Conservation (phyloP, 2,113 vertebrate species). For the Ellobius talpinus region DNA sequence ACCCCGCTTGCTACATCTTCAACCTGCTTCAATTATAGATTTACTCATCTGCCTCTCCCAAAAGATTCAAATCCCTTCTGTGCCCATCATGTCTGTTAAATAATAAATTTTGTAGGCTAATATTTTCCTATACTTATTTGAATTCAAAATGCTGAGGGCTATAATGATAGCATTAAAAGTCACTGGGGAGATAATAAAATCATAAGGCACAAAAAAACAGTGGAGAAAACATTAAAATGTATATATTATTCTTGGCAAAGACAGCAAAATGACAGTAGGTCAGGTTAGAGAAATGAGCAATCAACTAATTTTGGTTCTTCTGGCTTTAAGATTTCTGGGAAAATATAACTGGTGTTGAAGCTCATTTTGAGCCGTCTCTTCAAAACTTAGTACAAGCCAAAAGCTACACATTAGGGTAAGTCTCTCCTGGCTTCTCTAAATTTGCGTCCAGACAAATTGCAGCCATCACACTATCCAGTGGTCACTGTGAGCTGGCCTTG, state of each 20-base stretch:
- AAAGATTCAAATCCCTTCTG: background rate
- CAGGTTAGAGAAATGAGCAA: constrained; percentile 35
- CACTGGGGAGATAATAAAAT: background rate
- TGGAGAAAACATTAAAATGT: constrained; percentile 14
- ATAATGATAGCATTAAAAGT: constrained; percentile 7
- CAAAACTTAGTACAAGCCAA: constrained; percentile 61
- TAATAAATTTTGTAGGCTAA: background rate
- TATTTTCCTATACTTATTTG: background rate
- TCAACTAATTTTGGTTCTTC: constrained; percentile 57
- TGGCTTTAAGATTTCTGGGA: constrained; percentile 39
- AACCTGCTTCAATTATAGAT: background rate
- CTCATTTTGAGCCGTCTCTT: constrained; percentile 65
- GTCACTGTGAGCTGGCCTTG: constrained; percentile 80
- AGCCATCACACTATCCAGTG: constrained; percentile 77
- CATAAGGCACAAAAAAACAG: constrained; percentile 35
- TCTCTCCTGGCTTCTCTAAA: constrained; percentile 73
- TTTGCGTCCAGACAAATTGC: constrained; percentile 78
- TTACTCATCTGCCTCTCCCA: constrained; percentile 5
- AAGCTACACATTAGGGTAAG: constrained; percentile 65
- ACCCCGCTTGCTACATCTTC: background rate
- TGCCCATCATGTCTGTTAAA: background rate
- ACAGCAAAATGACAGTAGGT: constrained; percentile 39
- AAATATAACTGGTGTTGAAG: constrained; percentile 32
- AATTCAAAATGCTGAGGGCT: constrained; percentile 32
- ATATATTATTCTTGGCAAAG: background rate